A percentile compares a stretch with the other conserved stretches of the same genome.
Evolutionary conservation across 2,113 vertebrate species (phyloP).

Genomic region (Elaphurus davidianus): DNA sequence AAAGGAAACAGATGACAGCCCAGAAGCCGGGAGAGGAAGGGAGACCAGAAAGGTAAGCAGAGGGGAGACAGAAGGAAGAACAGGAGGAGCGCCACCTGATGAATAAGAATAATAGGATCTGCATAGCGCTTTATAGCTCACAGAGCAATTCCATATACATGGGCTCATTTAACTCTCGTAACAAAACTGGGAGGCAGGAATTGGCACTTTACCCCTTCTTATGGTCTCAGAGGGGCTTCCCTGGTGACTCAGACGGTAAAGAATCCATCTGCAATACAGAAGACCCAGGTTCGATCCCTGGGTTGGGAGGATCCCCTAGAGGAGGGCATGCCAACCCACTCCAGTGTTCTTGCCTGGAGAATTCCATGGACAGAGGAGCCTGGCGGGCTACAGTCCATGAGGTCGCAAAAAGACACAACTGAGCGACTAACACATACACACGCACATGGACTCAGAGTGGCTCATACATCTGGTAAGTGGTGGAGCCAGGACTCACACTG

Average conservation of each 20-base stretch:
- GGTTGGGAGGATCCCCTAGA: neutral
- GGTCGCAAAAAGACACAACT: neutral
- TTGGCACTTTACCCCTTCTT: fast-evolving
- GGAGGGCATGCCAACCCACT: neutral
- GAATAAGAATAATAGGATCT: too few relatives aligned
- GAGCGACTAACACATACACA: neutral
- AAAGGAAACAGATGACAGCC: neutral
- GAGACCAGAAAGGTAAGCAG: neutral
- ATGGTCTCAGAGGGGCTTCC: neutral
- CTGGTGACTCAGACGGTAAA: neutral
- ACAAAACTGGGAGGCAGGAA: neutral
- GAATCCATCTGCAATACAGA: neutral
- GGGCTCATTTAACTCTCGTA: neutral
- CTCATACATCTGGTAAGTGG: neutral
- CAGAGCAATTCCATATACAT: neutral
- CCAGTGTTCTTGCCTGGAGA: neutral
- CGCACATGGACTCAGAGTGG: neutral
- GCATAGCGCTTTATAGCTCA: fast-evolving
- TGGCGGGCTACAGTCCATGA: neutral
- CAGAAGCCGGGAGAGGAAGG: too few relatives aligned
- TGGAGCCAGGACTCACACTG: neutral
- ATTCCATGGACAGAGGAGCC: neutral
- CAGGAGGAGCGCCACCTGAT: neutral
- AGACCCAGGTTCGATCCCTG: neutral
- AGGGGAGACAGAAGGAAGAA: neutral